Base-by-base conservation (phyloP, 2,797 vertebrate genomes). In the Acipenser oxyrinchus region DNA sequence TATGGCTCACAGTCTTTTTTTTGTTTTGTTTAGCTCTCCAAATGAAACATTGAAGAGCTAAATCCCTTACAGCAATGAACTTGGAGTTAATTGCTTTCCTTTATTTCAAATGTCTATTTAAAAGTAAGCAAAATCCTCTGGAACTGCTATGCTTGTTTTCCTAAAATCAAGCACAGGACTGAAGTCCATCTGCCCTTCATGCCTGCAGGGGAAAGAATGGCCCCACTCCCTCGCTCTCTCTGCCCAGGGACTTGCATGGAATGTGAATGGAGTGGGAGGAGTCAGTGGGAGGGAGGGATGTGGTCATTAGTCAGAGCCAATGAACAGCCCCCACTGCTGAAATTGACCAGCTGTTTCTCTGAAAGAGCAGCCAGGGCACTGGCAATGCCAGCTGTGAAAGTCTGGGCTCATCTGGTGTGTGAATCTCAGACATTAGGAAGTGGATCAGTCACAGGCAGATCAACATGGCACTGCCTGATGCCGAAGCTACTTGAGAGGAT, bases 101-200 rank as follows among this genome's bases (percentile, higher is more conserved):
- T 64, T 63, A 66, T 55, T 76, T 52, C 68, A 52, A 64, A 10
- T 7, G 13, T 68, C 71, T 37, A 68, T 57, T 12, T 66, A 64
- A 67, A 67, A 51, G 58, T 48, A 51, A 60, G 18, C 9, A 48
- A n/a, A 49, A 7, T 10, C 7, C 7, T 12, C 9, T n/a, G 55
- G 8, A 58, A n/a, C 55, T 6, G 12, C 55, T 74, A 68, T 68
- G 68, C 70, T 60, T 66, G 69, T 68, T 71, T 77, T 70, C 73
- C 37, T 37, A 49, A 37, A 37, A 37, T 37, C 23, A 37, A 37
- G 23, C 23, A 37, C 23, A 37, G 23, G 23, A 37, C 23, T 37
- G 23, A 9, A 10, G 51, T 68, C 50, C 70, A 73, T 48, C 55
- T 58, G 55, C 13, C 55, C 55, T 58, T 6, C 6, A 1, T n/a